Evolutionary conservation across 2,888 invertebrate species (phyloP).

Genomic region (Dromius quadrimaculatus): DNA sequence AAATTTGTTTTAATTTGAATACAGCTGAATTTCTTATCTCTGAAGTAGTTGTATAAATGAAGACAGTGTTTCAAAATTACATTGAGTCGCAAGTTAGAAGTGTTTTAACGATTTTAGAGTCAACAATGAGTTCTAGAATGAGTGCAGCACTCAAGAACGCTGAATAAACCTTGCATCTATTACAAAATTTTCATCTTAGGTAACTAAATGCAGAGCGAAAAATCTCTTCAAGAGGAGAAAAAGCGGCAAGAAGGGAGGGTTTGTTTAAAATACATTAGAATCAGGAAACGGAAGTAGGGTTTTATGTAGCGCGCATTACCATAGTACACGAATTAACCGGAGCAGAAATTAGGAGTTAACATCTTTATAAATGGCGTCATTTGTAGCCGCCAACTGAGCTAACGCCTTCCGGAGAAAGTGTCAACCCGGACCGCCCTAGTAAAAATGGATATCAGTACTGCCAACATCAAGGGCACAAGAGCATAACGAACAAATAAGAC

Average conservation of each 20-base stretch:
- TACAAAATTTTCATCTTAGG: not conserved
- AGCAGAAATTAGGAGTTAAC: conserved; percentile 50
- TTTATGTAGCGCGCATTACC: conserved; percentile 36
- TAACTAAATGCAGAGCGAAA: not conserved
- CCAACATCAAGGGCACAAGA: not conserved
- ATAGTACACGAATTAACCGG: conserved; percentile 48
- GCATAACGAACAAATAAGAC: not conserved
- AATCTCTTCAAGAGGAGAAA: too few species aligned
- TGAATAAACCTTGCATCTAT: not conserved
- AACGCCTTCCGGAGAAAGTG: conserved; percentile 16
- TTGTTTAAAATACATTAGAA: conserved; percentile 44
- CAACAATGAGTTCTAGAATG: too few species aligned
- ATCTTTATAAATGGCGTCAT: conserved; percentile 48
- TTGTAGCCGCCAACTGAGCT: conserved; percentile 22
- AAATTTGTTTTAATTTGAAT: not conserved
- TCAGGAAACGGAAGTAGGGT: conserved; percentile 32
- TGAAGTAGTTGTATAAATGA: not conserved
- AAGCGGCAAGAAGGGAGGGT: too few species aligned
- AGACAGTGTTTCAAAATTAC: too few species aligned
- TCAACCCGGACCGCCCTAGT: not conserved
- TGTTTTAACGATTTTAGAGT: too few species aligned
- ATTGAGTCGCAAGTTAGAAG: too few species aligned
- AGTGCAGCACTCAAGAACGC: not conserved
- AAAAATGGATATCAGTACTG: not conserved
- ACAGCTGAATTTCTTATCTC: not conserved